Evolutionary conservation across 2,888 invertebrate species (phyloP).

Genomic region (Trichogramma dendrolimi): DNA sequence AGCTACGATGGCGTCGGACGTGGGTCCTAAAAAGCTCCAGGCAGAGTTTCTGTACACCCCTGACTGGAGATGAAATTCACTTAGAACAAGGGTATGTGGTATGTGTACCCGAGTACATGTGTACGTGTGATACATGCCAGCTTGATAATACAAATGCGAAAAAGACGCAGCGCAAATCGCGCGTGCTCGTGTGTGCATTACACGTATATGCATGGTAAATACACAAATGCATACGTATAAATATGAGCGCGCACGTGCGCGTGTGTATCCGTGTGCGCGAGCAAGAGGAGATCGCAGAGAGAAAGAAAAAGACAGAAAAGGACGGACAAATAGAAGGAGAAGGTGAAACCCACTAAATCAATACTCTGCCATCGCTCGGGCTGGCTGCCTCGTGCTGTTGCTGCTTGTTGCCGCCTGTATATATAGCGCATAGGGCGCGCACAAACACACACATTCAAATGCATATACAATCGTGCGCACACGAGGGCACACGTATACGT

Average conservation of each 20-base stretch:
- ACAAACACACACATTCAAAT: background rate
- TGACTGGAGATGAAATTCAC: no score
- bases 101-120: no score
- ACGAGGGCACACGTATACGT: background rate
- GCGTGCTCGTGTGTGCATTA: no score
- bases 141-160: no score
- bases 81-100: no score
- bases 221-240: no score
- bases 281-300: constrained; percentile 28
- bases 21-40: constrained; percentile 31
- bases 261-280: background rate
- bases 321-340: constrained; percentile 52
- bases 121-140: no score
- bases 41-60: no score
- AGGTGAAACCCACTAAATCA: constrained; percentile 52
- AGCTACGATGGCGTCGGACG: constrained; percentile 32
- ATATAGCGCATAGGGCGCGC: constrained; percentile 21
- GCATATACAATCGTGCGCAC: background rate
- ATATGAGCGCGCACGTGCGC: background rate
- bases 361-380: constrained; percentile 54
- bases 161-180: no score
- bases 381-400: constrained; percentile 33
- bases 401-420: constrained; percentile 14
- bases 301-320: constrained; percentile 46
- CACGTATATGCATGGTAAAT: no score